Percentiles rank a stretch among this genome's conserved stretches.
These are phyloP conservation scores for Sipha maydis DNA, from an alignment of 2,888 invertebrate species.

Conservation along the genomic window DNA sequence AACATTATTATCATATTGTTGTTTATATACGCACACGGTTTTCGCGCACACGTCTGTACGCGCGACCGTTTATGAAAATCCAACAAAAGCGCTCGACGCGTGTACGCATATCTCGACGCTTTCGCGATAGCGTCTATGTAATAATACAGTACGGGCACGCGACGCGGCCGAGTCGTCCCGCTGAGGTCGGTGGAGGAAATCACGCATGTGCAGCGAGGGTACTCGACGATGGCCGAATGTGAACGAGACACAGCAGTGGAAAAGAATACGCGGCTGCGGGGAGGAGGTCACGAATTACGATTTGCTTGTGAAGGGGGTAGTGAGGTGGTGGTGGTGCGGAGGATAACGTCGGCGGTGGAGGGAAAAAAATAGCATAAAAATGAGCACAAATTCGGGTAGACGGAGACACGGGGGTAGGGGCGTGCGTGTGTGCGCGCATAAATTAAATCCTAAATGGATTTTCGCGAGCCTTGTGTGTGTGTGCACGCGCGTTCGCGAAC, in stretches of 20 bases:
- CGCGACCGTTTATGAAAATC: too few species aligned
- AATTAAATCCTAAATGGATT: slow-evolving; percentile 46
- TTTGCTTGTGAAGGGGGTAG: neutral
- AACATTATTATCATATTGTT: too few species aligned
- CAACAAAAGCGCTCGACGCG: too few species aligned
- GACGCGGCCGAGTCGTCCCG: too few species aligned
- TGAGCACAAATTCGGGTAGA: neutral
- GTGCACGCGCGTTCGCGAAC: neutral
- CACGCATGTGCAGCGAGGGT: neutral
- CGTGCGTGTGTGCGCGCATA: neutral
- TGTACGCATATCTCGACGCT: too few species aligned
- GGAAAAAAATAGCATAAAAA: neutral
- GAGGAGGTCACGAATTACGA: neutral
- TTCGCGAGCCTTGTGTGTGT: neutral
- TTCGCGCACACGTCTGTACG: too few species aligned
- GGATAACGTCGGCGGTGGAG: neutral
- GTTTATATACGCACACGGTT: too few species aligned
- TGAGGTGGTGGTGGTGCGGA: too few species aligned
- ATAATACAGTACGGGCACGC: too few species aligned
- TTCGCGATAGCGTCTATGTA: too few species aligned
- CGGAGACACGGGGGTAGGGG: neutral
- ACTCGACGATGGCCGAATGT: neutral
- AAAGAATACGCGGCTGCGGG: neutral
- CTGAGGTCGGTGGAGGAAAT: neutral
- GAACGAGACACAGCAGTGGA: neutral